Evolutionary conservation across 2,797 vertebrate genomes (phyloP).

Genomic region (Eospalax fontanierii): DNA sequence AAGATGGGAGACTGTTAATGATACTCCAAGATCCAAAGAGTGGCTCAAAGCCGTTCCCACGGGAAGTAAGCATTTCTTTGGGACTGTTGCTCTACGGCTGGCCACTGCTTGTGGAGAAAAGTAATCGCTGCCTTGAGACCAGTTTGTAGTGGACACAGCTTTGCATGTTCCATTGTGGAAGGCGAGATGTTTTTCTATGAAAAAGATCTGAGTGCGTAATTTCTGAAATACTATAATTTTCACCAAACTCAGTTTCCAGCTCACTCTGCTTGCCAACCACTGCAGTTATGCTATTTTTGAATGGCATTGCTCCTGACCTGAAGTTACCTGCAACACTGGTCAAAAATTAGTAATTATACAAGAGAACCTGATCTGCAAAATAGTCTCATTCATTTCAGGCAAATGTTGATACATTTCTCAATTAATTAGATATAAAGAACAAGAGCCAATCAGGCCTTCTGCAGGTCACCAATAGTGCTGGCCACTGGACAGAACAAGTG

Average conservation of each 20-base stretch:
- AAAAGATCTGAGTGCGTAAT: constrained; percentile 91
- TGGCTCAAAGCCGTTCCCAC: constrained; percentile 84
- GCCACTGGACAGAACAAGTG: constrained; percentile 49
- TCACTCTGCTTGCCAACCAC: constrained; percentile 87
- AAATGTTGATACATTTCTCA: constrained; percentile 46
- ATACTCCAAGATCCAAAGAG: constrained; percentile 74
- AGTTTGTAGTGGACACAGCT: constrained; percentile 84
- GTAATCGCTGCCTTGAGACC: constrained; percentile 90
- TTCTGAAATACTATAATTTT: constrained; percentile 93
- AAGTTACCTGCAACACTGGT: constrained; percentile 88
- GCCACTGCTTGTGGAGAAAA: constrained; percentile 88
- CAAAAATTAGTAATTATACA: constrained; percentile 82
- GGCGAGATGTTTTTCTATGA: constrained; percentile 92
- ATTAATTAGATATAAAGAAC: constrained; percentile 13
- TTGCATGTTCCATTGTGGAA: constrained; percentile 89
- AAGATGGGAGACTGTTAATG: constrained; percentile 86
- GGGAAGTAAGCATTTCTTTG: constrained; percentile 85
- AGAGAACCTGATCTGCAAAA: constrained; percentile 73
- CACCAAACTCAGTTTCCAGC: constrained; percentile 90
- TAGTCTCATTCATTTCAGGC: constrained; percentile 79
- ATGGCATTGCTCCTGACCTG: constrained; percentile 89
- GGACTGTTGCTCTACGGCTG: constrained; percentile 87
- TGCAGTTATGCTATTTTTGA: constrained; percentile 91
- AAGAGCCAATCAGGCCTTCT: not conserved
- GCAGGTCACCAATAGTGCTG: not conserved